Evolutionary conservation across 2,888 invertebrate species (phyloP), one percentile per base, ranked within the genome.

Genomic region (Apamea anceps): DNA sequence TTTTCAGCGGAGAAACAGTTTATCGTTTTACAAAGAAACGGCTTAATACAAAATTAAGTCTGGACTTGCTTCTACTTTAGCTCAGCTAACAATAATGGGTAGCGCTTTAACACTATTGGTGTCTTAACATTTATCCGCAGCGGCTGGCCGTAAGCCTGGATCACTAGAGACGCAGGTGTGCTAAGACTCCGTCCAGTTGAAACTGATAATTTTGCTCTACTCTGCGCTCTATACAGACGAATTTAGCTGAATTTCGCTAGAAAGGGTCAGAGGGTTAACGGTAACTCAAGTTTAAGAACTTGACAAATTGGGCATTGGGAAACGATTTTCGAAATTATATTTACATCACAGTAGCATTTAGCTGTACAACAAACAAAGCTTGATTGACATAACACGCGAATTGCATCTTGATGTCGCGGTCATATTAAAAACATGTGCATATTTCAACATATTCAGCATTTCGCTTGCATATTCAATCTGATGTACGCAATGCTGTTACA

Each of bases 31-130:
- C 75, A 85, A 67, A 72, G 81, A 86, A 82, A 84, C 32, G 80
- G 82, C 71, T 78, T 73, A 79, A 48, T 80, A 70, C 60, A 74
- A 79, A 87, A 88, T 87, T 75, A 84, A 90, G 87, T 87, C 88
- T 89, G 85, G 89, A 89, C 87, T 89, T 79, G 86, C 85, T 91
- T 88, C 90, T 90, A 88, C 90, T 91, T 91, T 92, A 93, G 93
- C 92, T 92, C 91, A 87, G 87, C 87, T 90, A 86, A 91, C 91
- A 92, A 91, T 94, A 95, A 95, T 94, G 93, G 92, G 84, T 87
- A 89, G 89, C 91, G 92, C 92, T 95, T 94, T 94, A 94, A 94
- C 94, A 94, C 92, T 91, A 94, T 93, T 93, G 93, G 91, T 92
- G 74, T 85, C 87, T 94, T 92, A 92, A 92, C 92, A 88, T 93